These are phyloP conservation scores for Magallana gigas DNA, from an alignment of 1,140 invertebrate species.

Conservation along the genomic window DNA sequence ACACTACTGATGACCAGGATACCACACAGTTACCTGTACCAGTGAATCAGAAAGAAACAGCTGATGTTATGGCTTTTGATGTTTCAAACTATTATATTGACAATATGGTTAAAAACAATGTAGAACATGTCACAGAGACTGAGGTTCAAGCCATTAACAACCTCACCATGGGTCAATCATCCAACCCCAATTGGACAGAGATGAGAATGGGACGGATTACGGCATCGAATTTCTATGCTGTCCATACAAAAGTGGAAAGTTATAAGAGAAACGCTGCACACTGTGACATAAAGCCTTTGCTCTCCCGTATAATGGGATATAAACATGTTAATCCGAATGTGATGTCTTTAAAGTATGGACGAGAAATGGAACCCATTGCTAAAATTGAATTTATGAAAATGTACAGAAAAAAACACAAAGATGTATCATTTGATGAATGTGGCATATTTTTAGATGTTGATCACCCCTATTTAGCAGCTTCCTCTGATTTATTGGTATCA, in stretches of 20 bases:
- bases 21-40: too few relatives aligned
- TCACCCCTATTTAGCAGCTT: neutral
- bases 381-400: neutral
- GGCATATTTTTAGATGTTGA: conserved; percentile 33
- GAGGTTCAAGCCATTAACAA: conserved; percentile 20
- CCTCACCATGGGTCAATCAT: conserved; percentile 29
- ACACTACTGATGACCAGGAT: too few relatives aligned
- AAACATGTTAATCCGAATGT: too few relatives aligned
- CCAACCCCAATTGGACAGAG: conserved; percentile 14
- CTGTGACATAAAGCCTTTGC: too few relatives aligned
- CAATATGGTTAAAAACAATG: neutral
- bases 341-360: too few relatives aligned
- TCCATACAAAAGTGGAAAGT: neutral
- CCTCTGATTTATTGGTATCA: neutral
- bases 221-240: conserved; percentile 48
- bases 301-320: too few relatives aligned
- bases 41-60: too few relatives aligned
- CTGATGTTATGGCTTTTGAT: too few relatives aligned
- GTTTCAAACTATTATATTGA: too few relatives aligned
- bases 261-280: too few relatives aligned
- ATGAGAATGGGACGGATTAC: conserved; percentile 42
- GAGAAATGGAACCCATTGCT: too few relatives aligned
- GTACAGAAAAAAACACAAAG: neutral
- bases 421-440: conserved; percentile 38
- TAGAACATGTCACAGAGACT: neutral